Evolutionary conservation across 2,113 vertebrate genomes (phyloP).

Genomic region (Alligator mississippiensis): DNA sequence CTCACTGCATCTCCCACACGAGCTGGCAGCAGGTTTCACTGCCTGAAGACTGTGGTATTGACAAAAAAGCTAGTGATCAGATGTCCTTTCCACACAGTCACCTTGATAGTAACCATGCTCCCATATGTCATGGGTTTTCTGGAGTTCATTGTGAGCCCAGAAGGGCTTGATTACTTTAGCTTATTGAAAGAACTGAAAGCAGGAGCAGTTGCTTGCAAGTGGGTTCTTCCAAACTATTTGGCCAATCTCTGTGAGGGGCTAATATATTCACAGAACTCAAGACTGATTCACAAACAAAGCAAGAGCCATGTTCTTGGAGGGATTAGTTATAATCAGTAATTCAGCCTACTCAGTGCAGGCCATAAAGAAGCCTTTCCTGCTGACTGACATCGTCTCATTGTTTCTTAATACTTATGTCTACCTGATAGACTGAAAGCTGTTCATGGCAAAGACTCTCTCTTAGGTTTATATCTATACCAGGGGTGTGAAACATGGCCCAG

Average conservation of each 20-base stretch:
- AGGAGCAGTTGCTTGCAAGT: not conserved
- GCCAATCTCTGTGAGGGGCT: not conserved
- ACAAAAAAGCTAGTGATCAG: not conserved
- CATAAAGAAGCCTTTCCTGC: too few relatives aligned
- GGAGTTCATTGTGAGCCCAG: not conserved
- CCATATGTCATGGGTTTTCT: not conserved
- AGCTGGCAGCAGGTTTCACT: not conserved
- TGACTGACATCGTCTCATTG: not conserved
- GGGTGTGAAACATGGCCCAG: too few relatives aligned
- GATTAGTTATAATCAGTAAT: not conserved
- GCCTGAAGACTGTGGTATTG: not conserved
- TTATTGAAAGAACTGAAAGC: not conserved
- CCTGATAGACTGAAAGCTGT: not conserved
- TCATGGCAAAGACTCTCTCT: not conserved
- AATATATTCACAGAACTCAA: not conserved
- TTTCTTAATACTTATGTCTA: not conserved
- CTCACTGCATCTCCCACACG: not conserved
- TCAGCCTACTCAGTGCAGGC: not conserved
- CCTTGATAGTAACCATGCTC: not conserved
- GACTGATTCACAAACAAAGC: not conserved
- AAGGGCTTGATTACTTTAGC: not conserved
- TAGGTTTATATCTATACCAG: not conserved
- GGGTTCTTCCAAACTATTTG: not conserved
- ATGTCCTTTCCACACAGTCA: not conserved
- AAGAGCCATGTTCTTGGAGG: not conserved